Percentiles rank a stretch among this genome's conserved stretches.
These are phyloP conservation scores for Dreissena polymorpha DNA, from an alignment of 1,140 invertebrate genomes.

Conservation along the genomic window DNA sequence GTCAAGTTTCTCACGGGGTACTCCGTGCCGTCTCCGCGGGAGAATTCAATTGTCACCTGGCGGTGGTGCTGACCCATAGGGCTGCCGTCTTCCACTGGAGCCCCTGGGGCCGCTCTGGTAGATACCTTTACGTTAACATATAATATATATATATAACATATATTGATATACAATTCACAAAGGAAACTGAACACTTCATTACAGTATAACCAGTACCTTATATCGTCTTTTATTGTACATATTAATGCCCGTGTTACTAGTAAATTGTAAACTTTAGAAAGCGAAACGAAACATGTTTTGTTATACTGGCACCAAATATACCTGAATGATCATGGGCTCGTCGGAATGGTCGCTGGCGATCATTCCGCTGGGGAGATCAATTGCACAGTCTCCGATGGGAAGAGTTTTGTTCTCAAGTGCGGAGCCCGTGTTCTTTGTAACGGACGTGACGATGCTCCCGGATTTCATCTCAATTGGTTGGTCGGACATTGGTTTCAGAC, in stretches of 20 bases:
- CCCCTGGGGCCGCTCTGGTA: not conserved
- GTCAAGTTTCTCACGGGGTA: slow-evolving; percentile 34
- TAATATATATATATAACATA: too few relatives aligned
- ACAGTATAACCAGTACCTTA: too few relatives aligned
- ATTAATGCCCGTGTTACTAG: too few relatives aligned
- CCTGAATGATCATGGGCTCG: not conserved
- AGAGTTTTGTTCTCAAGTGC: slow-evolving; percentile 12
- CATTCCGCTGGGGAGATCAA: slow-evolving; percentile 3
- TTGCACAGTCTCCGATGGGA: not conserved
- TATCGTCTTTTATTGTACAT: too few relatives aligned
- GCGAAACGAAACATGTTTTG: too few relatives aligned
- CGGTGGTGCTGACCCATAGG: slow-evolving; percentile 34
- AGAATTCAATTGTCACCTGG: slow-evolving; percentile 54
- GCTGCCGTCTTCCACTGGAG: not conserved
- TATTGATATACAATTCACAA: too few relatives aligned
- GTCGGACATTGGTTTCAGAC: slow-evolving; percentile 7
- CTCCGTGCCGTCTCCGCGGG: slow-evolving; percentile 36
- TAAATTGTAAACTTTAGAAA: too few relatives aligned
- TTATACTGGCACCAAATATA: not conserved
- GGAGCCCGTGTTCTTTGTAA: slow-evolving; percentile 18
- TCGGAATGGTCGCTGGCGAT: not conserved
- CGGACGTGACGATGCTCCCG: not conserved
- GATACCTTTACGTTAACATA: not conserved
- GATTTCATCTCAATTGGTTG: not conserved
- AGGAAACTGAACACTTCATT: too few relatives aligned